A percentile compares a stretch with the other conserved stretches of the same genome.
phyloP scores from a whole-genome alignment of 2,113 vertebrate species.

The Chaetodon trifascialis region DNA sequence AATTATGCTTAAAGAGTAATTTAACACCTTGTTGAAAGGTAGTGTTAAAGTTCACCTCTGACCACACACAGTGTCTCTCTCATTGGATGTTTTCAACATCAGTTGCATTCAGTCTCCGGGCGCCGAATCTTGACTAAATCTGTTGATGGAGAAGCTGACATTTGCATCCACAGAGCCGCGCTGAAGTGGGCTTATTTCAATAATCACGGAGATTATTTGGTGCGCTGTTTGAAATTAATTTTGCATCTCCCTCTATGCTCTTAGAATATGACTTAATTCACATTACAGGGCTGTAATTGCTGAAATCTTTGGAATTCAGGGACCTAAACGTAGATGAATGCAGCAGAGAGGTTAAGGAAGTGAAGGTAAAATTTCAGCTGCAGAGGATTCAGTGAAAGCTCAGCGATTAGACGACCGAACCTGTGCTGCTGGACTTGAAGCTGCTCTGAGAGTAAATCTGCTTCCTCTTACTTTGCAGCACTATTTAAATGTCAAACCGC shows the following conservation, averaged over 20 bases:
- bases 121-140: too few species aligned
- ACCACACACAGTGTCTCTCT: too few species aligned
- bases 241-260: neutral
- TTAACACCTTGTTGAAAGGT: too few species aligned
- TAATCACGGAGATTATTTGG: neutral
- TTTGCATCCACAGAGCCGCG: too few species aligned
- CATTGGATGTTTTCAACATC: too few species aligned
- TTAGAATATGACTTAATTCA: neutral
- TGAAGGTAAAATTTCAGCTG: neutral
- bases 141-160: too few species aligned
- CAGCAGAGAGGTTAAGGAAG: neutral
- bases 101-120: too few species aligned
- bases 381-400: neutral
- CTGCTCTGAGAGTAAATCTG: slow-evolving; percentile 9
- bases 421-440: neutral
- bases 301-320: neutral
- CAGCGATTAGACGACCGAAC: neutral
- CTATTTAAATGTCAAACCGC: slow-evolving; percentile 31
- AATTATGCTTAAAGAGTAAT: too few species aligned
- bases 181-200: neutral
- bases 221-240: neutral
- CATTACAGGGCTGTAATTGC: neutral
- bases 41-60: too few species aligned
- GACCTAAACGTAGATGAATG: neutral
- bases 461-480: slow-evolving; percentile 28